phyloP scores from a whole-genome alignment of 2,888 invertebrate species.

The Bembecia ichneumoniformis region DNA sequence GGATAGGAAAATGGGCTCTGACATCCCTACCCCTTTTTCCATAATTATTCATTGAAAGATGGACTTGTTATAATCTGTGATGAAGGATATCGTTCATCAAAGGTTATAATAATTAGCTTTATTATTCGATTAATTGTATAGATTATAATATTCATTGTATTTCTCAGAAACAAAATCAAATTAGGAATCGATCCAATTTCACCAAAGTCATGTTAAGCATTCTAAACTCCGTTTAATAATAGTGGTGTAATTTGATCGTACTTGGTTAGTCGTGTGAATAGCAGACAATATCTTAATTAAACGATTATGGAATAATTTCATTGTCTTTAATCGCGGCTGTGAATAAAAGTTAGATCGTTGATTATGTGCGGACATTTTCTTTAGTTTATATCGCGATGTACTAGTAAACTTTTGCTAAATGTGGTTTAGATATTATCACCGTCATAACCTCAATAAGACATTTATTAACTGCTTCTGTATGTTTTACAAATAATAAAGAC shows the following conservation, averaged over 20 bases:
- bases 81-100: too few species aligned
- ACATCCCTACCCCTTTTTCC: too few species aligned
- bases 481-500: too few species aligned
- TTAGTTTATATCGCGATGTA: slow-evolving; percentile 7
- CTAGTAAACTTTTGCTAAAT: slow-evolving; percentile 7
- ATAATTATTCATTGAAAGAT: too few species aligned
- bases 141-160: too few species aligned
- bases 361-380: slow-evolving; percentile 2
- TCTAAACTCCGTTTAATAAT: slow-evolving; percentile 6
- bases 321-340: slow-evolving; percentile 6
- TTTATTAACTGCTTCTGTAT: background rate
- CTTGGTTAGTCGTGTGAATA: slow-evolving; percentile 10
- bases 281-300: slow-evolving; percentile 14
- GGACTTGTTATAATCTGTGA: too few species aligned
- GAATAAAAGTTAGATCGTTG: slow-evolving; percentile 4
- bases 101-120: too few species aligned
- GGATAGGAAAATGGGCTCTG: too few species aligned
- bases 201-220: slow-evolving; percentile 4
- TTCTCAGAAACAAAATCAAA: background rate
- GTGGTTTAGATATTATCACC: slow-evolving; percentile 5
- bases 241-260: slow-evolving; percentile 9
- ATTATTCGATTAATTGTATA: too few species aligned
- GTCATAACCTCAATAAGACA: background rate
- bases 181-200: slow-evolving; percentile 1
- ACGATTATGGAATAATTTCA: slow-evolving; percentile 10